Percentiles rank a stretch among this genome's conserved stretches.
phyloP scores from a whole-genome alignment of 2,113 vertebrate genomes.

The Scartelaos histophorus region DNA sequence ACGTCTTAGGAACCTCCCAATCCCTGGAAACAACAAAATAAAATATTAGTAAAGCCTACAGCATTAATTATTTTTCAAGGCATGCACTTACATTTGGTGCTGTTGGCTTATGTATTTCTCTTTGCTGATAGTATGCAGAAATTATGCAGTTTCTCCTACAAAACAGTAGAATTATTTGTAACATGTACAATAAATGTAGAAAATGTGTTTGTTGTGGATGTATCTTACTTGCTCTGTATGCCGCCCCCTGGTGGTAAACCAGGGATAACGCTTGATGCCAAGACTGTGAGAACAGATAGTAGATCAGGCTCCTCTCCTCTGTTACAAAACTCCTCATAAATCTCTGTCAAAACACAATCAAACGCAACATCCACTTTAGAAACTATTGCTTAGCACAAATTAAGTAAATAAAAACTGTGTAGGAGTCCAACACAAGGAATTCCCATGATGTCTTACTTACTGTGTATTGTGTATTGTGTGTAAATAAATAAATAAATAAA shows the following conservation, averaged over 20 bases:
- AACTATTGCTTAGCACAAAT: background rate
- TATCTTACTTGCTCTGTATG: conserved; percentile 83
- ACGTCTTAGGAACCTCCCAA: conserved; percentile 49
- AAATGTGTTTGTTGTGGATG: no score
- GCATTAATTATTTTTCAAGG: background rate
- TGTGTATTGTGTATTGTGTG: no score
- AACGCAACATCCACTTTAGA: background rate
- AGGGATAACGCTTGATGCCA: conserved; percentile 76
- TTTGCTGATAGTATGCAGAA: conserved; percentile 78
- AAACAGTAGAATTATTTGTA: conserved; percentile 22
- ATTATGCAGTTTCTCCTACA: conserved; percentile 80
- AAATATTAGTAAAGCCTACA: conserved; percentile 6
- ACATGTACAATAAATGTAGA: background rate
- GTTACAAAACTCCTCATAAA: conserved; percentile 71
- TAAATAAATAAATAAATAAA: no score
- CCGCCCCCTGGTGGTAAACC: conserved; percentile 83
- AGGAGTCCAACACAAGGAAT: no score
- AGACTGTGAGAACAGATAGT: conserved; percentile 75
- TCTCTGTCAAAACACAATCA: conserved; percentile 68
- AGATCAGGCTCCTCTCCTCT: conserved; percentile 75
- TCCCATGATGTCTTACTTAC: no score
- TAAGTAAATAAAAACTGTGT: background rate
- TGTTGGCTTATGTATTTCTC: conserved; percentile 64
- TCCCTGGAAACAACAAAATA: conserved; percentile 40
- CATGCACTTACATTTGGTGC: conserved; percentile 65